These are phyloP conservation scores for Astreopora myriophthalma DNA, from an alignment of 64 coral and sea anemone species.

Conservation along the genomic window DNA sequence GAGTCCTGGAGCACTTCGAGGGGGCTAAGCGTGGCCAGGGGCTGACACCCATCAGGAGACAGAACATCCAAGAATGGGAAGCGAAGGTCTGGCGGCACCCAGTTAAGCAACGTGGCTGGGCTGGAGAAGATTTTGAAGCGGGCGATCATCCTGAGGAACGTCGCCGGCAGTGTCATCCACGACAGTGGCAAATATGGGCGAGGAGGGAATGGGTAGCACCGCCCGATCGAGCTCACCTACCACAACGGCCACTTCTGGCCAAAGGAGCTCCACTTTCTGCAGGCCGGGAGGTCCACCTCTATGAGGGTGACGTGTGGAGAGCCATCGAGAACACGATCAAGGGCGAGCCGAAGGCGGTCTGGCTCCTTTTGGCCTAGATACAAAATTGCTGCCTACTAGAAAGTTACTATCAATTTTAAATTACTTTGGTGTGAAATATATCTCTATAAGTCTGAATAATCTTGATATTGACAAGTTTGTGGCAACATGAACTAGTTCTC, in stretches of 20 bases:
- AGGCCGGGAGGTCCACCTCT: background rate
- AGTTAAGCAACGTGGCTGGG: background rate
- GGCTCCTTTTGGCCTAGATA: no score
- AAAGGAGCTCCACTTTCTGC: background rate
- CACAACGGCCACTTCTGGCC: slow-evolving; percentile 20
- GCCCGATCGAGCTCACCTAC: no score
- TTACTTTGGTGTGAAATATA: no score
- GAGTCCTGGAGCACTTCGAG: slow-evolving; percentile 23
- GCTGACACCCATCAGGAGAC: background rate
- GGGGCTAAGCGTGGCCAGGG: background rate
- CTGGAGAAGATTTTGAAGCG: background rate
- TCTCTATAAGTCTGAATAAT: no score
- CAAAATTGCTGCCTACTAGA: no score
- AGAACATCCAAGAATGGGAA: background rate
- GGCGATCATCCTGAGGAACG: background rate
- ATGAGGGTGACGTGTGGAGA: background rate
- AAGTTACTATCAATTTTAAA: no score
- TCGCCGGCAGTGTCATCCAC: background rate
- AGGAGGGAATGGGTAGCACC: no score
- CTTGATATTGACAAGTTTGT: no score
- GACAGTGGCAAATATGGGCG: no score
- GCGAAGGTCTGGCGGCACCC: background rate
- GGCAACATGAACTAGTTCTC: no score
- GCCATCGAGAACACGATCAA: background rate
- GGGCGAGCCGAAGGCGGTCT: background rate